Evolutionary conservation across 2,888 invertebrate species (phyloP).

Genomic region (Idaea dimidiata): DNA sequence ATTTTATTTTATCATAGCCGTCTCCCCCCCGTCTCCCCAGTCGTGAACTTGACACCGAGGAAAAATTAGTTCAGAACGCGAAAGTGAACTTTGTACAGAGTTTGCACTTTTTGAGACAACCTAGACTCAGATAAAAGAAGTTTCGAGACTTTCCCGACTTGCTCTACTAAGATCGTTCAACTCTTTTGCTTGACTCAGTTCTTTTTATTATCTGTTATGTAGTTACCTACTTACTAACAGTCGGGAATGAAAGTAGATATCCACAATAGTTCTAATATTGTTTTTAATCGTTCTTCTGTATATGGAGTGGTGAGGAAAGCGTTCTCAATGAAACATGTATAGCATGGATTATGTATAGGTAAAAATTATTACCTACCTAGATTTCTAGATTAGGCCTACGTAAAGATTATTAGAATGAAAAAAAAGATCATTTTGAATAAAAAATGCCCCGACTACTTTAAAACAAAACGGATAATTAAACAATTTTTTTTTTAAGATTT

Average conservation of each 20-base stretch:
- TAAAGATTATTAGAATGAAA: too few species aligned
- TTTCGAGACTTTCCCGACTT: conserved; percentile 38
- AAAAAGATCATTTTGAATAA: too few species aligned
- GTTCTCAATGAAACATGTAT: too few species aligned
- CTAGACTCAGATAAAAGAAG: conserved; percentile 76
- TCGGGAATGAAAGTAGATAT: too few species aligned
- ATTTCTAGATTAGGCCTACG: too few species aligned
- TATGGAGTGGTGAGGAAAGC: too few species aligned
- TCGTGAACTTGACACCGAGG: conserved; percentile 80
- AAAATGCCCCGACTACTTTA: too few species aligned
- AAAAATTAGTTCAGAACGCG: conserved; percentile 81
- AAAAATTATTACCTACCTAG: too few species aligned
- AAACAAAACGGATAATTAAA: too few species aligned
- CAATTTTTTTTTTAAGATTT: too few species aligned
- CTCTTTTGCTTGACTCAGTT: conserved; percentile 7
- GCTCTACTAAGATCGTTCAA: conserved; percentile 14
- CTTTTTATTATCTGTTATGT: background rate
- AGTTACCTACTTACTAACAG: background rate
- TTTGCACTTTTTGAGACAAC: conserved; percentile 77
- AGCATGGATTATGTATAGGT: too few species aligned
- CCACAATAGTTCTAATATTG: background rate
- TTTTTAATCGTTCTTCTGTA: too few species aligned
- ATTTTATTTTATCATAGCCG: conserved; percentile 78
- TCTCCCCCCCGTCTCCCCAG: conserved; percentile 43
- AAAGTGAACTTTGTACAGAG: conserved; percentile 78